Evolutionary conservation across 35 echinoderm and acorn worm species (phyloP).

Genomic region (Apostichopus parvimensis): DNA sequence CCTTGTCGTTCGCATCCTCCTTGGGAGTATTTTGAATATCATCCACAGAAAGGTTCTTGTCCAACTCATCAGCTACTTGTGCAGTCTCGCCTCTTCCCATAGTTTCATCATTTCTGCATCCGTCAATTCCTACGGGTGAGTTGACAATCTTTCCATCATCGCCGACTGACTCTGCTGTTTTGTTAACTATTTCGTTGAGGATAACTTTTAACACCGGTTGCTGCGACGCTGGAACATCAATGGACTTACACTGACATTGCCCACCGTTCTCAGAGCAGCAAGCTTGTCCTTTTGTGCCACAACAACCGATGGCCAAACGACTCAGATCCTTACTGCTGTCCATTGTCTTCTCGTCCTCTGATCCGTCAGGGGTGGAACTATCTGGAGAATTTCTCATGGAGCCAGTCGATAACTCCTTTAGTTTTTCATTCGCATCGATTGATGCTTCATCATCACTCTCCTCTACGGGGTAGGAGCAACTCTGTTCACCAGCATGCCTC

Average conservation of each 20-base stretch:
- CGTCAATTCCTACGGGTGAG: background rate
- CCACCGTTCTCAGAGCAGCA: slow-evolving; percentile 26
- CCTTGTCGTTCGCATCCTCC: background rate
- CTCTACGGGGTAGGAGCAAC: slow-evolving; percentile 90
- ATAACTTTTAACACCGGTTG: slow-evolving; percentile 49
- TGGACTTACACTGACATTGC: slow-evolving; percentile 56
- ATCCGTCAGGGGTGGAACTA: background rate
- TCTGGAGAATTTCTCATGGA: background rate
- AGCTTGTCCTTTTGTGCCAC: slow-evolving; percentile 7
- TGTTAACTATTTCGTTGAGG: slow-evolving; percentile 24
- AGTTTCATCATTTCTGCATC: background rate
- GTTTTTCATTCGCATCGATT: background rate
- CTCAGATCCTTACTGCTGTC: slow-evolving; percentile 22
- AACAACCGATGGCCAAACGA: slow-evolving; percentile 56
- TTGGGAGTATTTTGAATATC: background rate
- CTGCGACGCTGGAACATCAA: slow-evolving; percentile 39
- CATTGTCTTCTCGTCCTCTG: background rate
- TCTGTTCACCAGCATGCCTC: slow-evolving; percentile 92
- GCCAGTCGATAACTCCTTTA: background rate
- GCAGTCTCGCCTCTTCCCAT: background rate
- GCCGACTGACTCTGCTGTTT: background rate
- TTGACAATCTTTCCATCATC: background rate
- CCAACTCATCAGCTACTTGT: background rate
- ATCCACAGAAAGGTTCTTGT: background rate
- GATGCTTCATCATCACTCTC: slow-evolving; percentile 57